phyloP scores from a whole-genome alignment of 2,797 vertebrate genomes.

The Takifugu ocellatus region DNA sequence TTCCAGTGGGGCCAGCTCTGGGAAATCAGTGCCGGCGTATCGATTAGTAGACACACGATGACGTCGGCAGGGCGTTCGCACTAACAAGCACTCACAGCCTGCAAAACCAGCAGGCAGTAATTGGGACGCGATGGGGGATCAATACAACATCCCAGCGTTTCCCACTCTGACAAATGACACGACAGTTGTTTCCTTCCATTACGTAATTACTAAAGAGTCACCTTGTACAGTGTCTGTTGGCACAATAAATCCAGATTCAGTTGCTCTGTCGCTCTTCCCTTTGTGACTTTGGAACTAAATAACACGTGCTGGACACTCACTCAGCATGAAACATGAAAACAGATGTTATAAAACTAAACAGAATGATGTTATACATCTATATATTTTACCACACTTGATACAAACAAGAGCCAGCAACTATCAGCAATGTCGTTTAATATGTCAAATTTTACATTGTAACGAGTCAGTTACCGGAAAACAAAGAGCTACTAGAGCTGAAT shows the following conservation, averaged over 20 bases:
- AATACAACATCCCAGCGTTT: constrained; percentile 34
- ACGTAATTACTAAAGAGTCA: constrained; percentile 15
- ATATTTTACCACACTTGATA: not conserved
- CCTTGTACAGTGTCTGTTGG: constrained; percentile 14
- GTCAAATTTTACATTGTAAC: constrained; percentile 26
- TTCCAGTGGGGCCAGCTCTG: constrained; percentile 21
- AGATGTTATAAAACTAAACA: not conserved
- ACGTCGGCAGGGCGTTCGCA: constrained; percentile 42
- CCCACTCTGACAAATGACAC: constrained; percentile 16
- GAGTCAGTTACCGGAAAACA: constrained; percentile 12
- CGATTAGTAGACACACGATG: constrained; percentile 37
- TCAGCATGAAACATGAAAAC: no score
- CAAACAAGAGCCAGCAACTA: constrained; percentile 10
- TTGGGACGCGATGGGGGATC: constrained; percentile 35
- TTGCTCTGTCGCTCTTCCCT: not conserved
- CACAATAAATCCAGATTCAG: not conserved
- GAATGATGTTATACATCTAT: not conserved
- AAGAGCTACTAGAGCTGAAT: constrained; percentile 43
- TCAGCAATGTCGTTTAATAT: constrained; percentile 35
- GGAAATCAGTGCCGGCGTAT: constrained; percentile 48
- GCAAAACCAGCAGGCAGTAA: constrained; percentile 42
- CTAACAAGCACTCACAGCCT: constrained; percentile 47
- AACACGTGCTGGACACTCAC: no score
- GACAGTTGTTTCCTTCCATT: constrained; percentile 26
- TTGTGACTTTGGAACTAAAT: no score